Base-by-base conservation (phyloP, 1,140 invertebrate genomes). In the Dinoponera quadriceps region DNA sequence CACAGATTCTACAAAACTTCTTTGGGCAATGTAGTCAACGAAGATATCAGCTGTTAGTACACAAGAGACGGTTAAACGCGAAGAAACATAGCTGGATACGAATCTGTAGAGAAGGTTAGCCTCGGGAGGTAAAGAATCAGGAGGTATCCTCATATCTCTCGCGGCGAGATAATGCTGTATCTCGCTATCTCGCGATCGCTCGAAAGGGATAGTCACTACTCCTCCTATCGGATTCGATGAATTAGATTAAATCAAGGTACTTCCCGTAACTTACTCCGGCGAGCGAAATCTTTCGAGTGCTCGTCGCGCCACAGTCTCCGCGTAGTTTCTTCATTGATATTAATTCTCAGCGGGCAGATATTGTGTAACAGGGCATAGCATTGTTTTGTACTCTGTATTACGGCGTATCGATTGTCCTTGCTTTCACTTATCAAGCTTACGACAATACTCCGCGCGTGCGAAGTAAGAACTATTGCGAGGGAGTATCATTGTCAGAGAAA, bases 141-240 rank as follows among this genome's bases (percentile, higher is more conserved):
- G 25, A 80, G 49, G 59, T 66, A 66, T 81, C 74, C 73, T 60
- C 22, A 59, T 87, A 81, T 78, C 72, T 82, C 72, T 82, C 49
- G 22, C 18, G 22, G 13, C 16, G 7, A 87, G 87, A 88, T 88
- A 88, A 78, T 71, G 13, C 63, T 83, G 75, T 88, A 88, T 83
- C 62, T 82, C 25, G 20, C 20, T 66, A 48, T 72, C 51, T 74
- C 48, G 25, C 16, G 74, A 84, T 87, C 87, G 51, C 72, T 75
- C 20, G 29, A 85, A 82, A 82, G 59, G 29, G 51, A 77, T 65
- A 82, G 55, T 78, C 83, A 27, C 44, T 11, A 82, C 62, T 65
- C 38, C 44, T 33, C 25, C 63, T 84, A 87, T 88, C 86, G 33
- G 51, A 77, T 78, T 57, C 72, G 66, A 54, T 44, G 72, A 85